Percentiles rank a stretch among this genome's conserved stretches.
These are phyloP conservation scores for Mercenaria mercenaria DNA, from an alignment of 1,140 invertebrate species.

Conservation along the genomic window DNA sequence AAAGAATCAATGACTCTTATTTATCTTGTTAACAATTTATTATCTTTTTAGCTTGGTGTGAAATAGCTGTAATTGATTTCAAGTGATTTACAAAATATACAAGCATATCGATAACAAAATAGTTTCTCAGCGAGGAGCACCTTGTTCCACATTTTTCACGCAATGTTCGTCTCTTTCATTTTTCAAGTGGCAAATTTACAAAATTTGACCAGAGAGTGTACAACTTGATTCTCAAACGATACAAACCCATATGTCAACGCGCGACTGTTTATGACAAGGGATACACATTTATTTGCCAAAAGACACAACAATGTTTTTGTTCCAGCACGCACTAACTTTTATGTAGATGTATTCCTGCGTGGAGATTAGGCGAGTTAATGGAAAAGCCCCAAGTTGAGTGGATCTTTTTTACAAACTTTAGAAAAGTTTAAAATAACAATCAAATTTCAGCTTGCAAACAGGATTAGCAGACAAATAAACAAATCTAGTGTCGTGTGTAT, in stretches of 20 bases:
- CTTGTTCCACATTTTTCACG: constrained; percentile 37
- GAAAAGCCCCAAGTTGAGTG: constrained; percentile 40
- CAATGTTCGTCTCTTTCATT: not conserved
- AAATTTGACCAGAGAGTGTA: constrained; percentile 50
- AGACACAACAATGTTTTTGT: constrained; percentile 61
- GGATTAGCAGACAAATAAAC: constrained; percentile 68
- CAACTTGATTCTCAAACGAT: constrained; percentile 57
- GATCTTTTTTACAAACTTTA: constrained; percentile 58
- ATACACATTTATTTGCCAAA: constrained; percentile 66
- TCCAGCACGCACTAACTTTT: constrained; percentile 36
- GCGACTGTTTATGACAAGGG: constrained; percentile 49
- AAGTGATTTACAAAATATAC: constrained; percentile 67
- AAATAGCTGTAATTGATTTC: constrained; percentile 66
- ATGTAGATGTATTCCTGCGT: not conserved
- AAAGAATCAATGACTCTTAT: constrained; percentile 40
- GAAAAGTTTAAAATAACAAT: constrained; percentile 65
- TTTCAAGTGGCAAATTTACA: constrained; percentile 60
- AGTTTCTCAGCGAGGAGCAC: constrained; percentile 36
- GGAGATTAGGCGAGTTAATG: constrained; percentile 60
- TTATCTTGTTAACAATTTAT: constrained; percentile 67
- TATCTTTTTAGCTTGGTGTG: constrained; percentile 63
- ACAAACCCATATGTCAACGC: constrained; percentile 64
- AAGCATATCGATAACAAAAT: constrained; percentile 57
- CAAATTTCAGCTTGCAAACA: constrained; percentile 60
- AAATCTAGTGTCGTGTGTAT: constrained; percentile 59